Conservation (phyloP, 1,140 invertebrate genomes). For the Nasonia vitripennis region DNA sequence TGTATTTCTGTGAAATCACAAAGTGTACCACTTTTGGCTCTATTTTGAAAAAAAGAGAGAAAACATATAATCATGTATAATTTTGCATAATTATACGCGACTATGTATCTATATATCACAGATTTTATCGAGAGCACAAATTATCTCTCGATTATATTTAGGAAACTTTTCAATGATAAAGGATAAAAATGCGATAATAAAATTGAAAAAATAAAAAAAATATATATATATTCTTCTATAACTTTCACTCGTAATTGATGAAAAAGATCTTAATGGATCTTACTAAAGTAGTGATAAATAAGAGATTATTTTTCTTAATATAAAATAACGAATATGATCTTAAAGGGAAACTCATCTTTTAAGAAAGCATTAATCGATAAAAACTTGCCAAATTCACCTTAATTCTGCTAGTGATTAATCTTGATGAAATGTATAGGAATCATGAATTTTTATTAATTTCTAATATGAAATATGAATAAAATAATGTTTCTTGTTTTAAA, state of each 20-base stretch:
- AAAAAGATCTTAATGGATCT: neutral
- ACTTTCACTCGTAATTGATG: slow-evolving; percentile 18
- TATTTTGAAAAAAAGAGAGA: slow-evolving; percentile 3
- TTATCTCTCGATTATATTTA: slow-evolving; percentile 40
- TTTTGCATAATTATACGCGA: slow-evolving; percentile 27
- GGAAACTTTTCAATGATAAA: slow-evolving; percentile 24
- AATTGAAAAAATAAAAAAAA: neutral
- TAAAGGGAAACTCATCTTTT: slow-evolving; percentile 38
- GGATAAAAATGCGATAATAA: slow-evolving; percentile 18
- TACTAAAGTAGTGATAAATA: slow-evolving; percentile 32
- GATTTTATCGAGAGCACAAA: slow-evolving; percentile 23
- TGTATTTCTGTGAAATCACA: slow-evolving; percentile 19
- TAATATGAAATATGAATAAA: neutral
- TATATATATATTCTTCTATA: slow-evolving; percentile 50
- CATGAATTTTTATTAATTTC: slow-evolving; percentile 19
- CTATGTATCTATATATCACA: slow-evolving; percentile 17
- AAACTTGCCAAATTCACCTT: slow-evolving; percentile 50
- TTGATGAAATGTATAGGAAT: slow-evolving; percentile 4
- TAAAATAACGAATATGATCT: slow-evolving; percentile 18
- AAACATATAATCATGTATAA: slow-evolving; percentile 28
- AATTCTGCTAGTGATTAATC: slow-evolving; percentile 29
- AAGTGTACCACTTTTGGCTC: slow-evolving; percentile 39
- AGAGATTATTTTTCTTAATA: slow-evolving; percentile 50
- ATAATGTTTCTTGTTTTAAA: slow-evolving; percentile 37
- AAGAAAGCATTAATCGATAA: slow-evolving; percentile 20